phyloP scores from a whole-genome alignment of 2,888 invertebrate genomes.

The Conomelus anceps region DNA sequence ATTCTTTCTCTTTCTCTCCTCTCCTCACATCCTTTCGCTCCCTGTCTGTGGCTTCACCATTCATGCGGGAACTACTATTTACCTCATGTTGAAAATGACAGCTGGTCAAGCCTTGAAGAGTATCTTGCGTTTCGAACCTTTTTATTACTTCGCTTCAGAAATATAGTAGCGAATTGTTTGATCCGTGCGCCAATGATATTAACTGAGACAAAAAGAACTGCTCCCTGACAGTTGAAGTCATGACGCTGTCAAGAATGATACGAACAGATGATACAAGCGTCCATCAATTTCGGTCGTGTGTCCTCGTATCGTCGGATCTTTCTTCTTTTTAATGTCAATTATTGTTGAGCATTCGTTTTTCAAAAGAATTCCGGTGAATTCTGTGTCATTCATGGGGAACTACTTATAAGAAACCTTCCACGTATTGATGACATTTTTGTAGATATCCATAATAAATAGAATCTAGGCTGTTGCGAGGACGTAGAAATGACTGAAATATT shows the following conservation, averaged over 20 bases:
- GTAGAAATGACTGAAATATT: too few species aligned
- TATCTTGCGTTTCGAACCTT: not conserved
- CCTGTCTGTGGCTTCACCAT: not conserved
- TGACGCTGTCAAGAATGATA: not conserved
- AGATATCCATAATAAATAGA: too few species aligned
- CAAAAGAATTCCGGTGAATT: too few species aligned
- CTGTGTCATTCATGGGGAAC: too few species aligned
- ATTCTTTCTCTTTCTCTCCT: not conserved
- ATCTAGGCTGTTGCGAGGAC: too few species aligned
- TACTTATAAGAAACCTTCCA: too few species aligned
- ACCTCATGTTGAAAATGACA: not conserved
- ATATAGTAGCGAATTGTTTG: too few species aligned
- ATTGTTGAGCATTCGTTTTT: not conserved
- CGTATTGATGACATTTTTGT: too few species aligned
- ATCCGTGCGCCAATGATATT: not conserved
- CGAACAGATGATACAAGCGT: not conserved
- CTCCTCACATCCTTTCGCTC: not conserved
- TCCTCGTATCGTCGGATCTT: not conserved
- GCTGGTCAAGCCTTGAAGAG: not conserved
- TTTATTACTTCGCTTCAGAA: not conserved
- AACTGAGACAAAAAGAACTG: not conserved
- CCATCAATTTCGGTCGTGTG: not conserved
- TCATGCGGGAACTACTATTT: not conserved
- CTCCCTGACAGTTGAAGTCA: not conserved
- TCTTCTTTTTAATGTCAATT: not conserved